phyloP scores from a whole-genome alignment of 2,888 invertebrate species.

The Zeuzera pyrina region DNA sequence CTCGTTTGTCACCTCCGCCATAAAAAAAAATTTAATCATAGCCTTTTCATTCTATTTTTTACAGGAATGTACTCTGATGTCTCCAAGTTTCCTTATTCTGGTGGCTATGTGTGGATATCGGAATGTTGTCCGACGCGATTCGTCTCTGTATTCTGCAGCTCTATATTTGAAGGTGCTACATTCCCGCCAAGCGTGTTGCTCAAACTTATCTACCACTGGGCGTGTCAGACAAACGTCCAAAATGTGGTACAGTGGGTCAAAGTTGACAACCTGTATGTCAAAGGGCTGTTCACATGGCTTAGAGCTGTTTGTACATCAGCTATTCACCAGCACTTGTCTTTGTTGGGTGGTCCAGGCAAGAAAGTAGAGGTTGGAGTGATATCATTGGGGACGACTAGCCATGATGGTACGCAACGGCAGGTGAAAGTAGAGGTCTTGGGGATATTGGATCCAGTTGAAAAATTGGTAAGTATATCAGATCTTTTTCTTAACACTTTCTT shows the following conservation, averaged over 20 bases:
- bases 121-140: constrained; percentile 89
- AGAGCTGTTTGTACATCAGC: constrained; percentile 86
- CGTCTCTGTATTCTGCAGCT: constrained; percentile 90
- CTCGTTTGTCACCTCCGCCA: too few relatives aligned
- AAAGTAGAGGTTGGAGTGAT: constrained; percentile 89
- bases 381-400: constrained; percentile 88
- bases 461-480: constrained; percentile 70
- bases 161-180: constrained; percentile 88
- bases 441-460: constrained; percentile 82
- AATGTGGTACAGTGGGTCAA: constrained; percentile 93
- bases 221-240: constrained; percentile 90
- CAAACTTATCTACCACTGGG: constrained; percentile 92
- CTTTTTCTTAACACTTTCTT: too few relatives aligned
- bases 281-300: constrained; percentile 74
- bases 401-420: constrained; percentile 81
- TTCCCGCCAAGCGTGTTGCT: constrained; percentile 87
- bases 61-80: constrained; percentile 89
- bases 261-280: constrained; percentile 71
- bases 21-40: neutral
- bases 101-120: constrained; percentile 93
- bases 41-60: constrained; percentile 11
- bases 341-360: constrained; percentile 81
- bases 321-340: constrained; percentile 81
- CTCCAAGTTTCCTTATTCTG: constrained; percentile 88
- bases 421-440: constrained; percentile 92